phyloP scores from a whole-genome alignment of 1,140 invertebrate genomes.

The Drosophila arizonae region DNA sequence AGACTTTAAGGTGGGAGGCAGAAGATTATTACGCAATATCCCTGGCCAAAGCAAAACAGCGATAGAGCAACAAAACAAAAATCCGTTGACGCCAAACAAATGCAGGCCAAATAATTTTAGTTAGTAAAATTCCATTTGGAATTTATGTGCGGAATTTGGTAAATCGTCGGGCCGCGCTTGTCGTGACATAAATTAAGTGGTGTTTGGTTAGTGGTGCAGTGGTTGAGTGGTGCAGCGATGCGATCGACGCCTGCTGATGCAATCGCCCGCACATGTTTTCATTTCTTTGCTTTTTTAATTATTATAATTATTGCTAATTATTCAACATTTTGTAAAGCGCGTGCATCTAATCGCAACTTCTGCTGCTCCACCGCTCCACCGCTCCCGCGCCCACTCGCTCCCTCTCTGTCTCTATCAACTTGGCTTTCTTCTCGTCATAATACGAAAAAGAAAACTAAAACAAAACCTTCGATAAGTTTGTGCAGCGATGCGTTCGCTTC shows the following conservation, averaged over 20 bases:
- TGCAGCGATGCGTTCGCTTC: slow-evolving; percentile 49
- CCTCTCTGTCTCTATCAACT: not conserved
- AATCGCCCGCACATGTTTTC: slow-evolving; percentile 64
- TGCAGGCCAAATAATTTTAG: slow-evolving; percentile 60
- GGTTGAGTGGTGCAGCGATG: slow-evolving; percentile 32
- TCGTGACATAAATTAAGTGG: slow-evolving; percentile 72
- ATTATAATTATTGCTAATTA: slow-evolving; percentile 73
- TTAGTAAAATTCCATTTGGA: slow-evolving; percentile 61
- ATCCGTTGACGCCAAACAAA: slow-evolving; percentile 60
- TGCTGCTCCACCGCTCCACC: too few relatives aligned
- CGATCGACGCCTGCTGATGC: slow-evolving; percentile 55
- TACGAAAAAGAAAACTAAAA: slow-evolving; percentile 9
- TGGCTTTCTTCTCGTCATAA: slow-evolving; percentile 53
- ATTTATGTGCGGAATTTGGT: slow-evolving; percentile 71
- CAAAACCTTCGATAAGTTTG: slow-evolving; percentile 43
- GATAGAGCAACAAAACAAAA: slow-evolving; percentile 2
- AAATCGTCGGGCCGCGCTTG: slow-evolving; percentile 42
- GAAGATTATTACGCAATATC: slow-evolving; percentile 67
- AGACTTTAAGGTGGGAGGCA: slow-evolving; percentile 41
- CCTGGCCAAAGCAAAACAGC: slow-evolving; percentile 32
- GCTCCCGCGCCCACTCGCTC: slow-evolving; percentile 3
- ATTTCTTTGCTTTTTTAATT: slow-evolving; percentile 62
- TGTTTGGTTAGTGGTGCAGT: slow-evolving; percentile 65
- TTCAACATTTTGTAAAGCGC: slow-evolving; percentile 71
- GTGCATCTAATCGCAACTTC: slow-evolving; percentile 63